Percentiles rank a stretch among this genome's conserved stretches.
Evolutionary conservation across 92 coral and sea anemone species (phyloP).

Genomic region (Heliopora coerulea): DNA sequence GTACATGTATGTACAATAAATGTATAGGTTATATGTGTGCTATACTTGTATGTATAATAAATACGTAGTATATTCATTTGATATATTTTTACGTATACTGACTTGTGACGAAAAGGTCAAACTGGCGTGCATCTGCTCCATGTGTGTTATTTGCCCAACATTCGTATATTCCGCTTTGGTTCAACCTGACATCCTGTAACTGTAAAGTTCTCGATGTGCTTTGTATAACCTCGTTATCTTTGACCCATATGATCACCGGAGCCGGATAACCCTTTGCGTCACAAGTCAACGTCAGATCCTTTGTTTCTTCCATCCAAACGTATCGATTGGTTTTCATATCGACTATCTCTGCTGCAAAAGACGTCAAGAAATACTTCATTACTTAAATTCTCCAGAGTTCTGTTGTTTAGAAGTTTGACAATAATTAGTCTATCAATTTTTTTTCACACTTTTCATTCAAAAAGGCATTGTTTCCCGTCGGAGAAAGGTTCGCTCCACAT

Average conservation of each 20-base stretch:
- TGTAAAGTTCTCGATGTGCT: conserved; percentile 1
- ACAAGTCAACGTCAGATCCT: not conserved
- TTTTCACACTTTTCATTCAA: no score
- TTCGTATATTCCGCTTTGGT: conserved; percentile 2
- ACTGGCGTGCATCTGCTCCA: conserved; percentile 10
- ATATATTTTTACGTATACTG: no score
- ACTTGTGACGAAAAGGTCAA: not conserved
- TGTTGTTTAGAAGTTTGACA: no score
- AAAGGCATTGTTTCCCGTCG: no score
- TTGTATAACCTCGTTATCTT: not conserved
- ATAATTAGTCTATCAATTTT: no score
- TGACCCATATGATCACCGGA: conserved; percentile 3
- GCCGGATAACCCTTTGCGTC: conserved; percentile 21
- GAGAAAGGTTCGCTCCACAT: no score
- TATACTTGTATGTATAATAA: no score
- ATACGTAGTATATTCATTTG: no score
- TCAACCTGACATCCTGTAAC: not conserved
- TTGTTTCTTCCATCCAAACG: not conserved
- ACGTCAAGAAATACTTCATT: not conserved
- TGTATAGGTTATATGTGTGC: no score
- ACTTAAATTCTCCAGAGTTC: no score
- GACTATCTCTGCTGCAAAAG: not conserved
- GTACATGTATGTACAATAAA: no score
- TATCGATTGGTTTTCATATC: not conserved
- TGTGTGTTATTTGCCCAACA: conserved; percentile 24